phyloP scores from a whole-genome alignment of 2,113 vertebrate genomes.

The Theristicus caerulescens region DNA sequence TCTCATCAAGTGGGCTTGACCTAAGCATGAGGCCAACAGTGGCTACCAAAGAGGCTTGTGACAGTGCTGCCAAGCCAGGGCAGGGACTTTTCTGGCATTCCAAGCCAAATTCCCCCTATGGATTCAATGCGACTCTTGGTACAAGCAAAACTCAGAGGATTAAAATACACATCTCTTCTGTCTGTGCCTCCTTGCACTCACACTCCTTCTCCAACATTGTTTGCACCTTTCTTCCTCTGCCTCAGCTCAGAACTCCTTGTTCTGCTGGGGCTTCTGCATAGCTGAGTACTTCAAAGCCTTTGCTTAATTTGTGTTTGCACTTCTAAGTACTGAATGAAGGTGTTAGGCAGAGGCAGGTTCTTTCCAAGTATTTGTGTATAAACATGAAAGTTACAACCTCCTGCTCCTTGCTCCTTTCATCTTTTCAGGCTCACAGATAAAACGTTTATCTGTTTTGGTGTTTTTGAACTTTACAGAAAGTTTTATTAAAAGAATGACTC shows the following conservation, averaged over 20 bases:
- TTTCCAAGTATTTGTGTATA: constrained; percentile 46
- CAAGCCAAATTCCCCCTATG: not conserved
- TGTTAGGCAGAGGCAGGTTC: constrained; percentile 14
- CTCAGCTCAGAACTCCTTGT: constrained; percentile 39
- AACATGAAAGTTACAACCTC: constrained; percentile 66
- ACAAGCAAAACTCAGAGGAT: not conserved
- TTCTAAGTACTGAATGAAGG: constrained; percentile 39
- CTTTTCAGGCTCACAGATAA: constrained; percentile 44
- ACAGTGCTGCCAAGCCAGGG: not conserved
- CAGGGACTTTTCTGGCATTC: not conserved
- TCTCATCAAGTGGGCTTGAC: not conserved
- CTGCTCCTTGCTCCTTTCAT: constrained; percentile 42
- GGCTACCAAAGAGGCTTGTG: not conserved
- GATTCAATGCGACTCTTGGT: not conserved
- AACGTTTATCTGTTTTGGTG: not conserved
- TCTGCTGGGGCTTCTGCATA: constrained; percentile 8
- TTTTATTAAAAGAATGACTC: constrained; percentile 35
- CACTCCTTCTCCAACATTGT: not conserved
- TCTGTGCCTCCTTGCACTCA: not conserved
- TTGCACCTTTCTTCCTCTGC: not conserved
- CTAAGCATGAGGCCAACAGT: not conserved
- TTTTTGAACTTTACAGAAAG: constrained; percentile 31
- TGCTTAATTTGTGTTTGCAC: constrained; percentile 56
- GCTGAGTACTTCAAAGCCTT: constrained; percentile 45
- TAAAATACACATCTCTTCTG: not conserved